Conservation (phyloP, 2,113 vertebrate species). For the Odocoileus hemionus region DNA sequence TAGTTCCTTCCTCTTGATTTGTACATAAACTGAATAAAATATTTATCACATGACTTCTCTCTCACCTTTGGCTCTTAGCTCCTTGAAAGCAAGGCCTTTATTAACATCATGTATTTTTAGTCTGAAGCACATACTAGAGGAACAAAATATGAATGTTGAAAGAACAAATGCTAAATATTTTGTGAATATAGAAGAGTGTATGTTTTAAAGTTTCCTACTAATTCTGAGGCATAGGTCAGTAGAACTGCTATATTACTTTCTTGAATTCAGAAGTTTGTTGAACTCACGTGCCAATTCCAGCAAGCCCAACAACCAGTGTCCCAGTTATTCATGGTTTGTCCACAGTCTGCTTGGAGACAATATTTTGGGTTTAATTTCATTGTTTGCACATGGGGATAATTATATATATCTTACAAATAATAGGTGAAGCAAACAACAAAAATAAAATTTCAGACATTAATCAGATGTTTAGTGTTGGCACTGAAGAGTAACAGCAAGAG, state of each 20-base stretch:
- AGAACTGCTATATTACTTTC: neutral
- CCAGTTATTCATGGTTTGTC: neutral
- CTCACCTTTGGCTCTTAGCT: neutral
- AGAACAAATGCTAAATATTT: neutral
- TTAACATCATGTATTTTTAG: neutral
- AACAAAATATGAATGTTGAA: neutral
- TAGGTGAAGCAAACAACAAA: neutral
- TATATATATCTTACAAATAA: neutral
- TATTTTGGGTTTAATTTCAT: neutral
- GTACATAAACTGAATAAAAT: neutral
- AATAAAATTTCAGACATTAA: neutral
- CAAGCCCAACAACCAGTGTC: neutral
- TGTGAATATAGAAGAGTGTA: neutral
- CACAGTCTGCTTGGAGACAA: neutral
- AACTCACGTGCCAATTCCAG: neutral
- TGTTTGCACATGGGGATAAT: neutral
- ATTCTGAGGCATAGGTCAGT: neutral
- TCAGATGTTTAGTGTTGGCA: neutral
- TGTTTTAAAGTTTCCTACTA: neutral
- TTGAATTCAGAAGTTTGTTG: constrained; percentile 11
- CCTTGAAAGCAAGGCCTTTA: neutral
- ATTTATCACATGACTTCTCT: neutral
- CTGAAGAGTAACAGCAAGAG: neutral
- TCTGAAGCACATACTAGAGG: neutral
- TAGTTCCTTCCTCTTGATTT: neutral